These are phyloP conservation scores for Adrianichthys oophorus DNA, from an alignment of 2,797 vertebrate genomes.

Conservation along the genomic window DNA sequence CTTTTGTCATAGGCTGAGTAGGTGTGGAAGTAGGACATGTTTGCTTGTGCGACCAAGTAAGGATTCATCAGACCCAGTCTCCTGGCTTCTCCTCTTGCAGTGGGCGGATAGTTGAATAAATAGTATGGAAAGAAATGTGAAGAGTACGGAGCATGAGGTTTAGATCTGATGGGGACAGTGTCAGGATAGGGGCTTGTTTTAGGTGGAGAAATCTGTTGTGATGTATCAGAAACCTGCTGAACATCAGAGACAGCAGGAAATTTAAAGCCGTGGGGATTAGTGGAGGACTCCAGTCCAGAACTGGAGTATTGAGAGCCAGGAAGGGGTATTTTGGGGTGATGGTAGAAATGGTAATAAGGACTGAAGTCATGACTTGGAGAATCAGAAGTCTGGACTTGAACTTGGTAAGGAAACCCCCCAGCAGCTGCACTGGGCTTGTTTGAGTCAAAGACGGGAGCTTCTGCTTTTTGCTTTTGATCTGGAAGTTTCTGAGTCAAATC, in stretches of 20 bases:
- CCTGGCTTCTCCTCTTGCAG: slow-evolving; percentile 1
- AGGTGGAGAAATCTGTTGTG: not conserved
- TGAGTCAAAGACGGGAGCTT: not conserved
- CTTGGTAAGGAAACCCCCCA: not conserved
- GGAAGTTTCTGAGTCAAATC: not conserved
- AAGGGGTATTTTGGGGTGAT: slow-evolving; percentile 67
- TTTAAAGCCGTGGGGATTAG: not conserved
- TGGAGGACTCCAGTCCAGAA: not conserved
- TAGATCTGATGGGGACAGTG: not conserved
- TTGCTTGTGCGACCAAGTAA: not conserved
- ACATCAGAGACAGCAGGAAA: not conserved
- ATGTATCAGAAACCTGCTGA: not conserved
- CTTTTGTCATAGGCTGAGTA: not conserved
- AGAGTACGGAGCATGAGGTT: not conserved
- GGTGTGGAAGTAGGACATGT: not conserved
- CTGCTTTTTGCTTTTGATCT: slow-evolving; percentile 1
- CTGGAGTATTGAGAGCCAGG: slow-evolving; percentile 12
- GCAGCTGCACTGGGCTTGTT: not conserved
- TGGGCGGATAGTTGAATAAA: slow-evolving; percentile 26
- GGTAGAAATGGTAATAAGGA: slow-evolving; percentile 69
- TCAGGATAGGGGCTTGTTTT: slow-evolving; percentile 3
- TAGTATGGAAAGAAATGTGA: slow-evolving; percentile 19
- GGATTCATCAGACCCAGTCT: not conserved
- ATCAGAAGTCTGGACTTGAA: slow-evolving; percentile 12
- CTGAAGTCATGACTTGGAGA: slow-evolving; percentile 31